Evolutionary conservation across 1,140 invertebrate species (phyloP), one percentile per base, ranked within the genome.

Genomic region (Drosophila rufa): DNA sequence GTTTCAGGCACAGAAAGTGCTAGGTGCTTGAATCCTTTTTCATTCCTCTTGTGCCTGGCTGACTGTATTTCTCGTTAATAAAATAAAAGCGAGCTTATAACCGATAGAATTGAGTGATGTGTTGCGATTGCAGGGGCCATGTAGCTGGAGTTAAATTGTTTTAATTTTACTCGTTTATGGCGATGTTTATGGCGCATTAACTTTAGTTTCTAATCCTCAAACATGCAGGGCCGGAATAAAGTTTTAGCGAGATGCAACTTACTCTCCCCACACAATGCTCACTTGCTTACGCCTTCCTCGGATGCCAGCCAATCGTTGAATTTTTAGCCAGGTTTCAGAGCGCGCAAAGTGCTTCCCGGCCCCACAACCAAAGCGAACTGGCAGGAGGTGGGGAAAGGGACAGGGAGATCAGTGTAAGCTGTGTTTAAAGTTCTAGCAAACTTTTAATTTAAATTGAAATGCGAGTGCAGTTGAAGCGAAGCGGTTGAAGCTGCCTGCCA

Each of bases 401-500:
- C 22, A 47, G 43, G 5, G 53, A 40, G 43, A 30, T 36, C 42
- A 56, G 38, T 46, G 59, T 79, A 70, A 84, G 68, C 82, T 67
- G 78, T 67, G 73, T 55, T 86, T 85, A 85, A 85, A 85, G 82
- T 85, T 82, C 33, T 27, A 40, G 53, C 50, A 85, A 85, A 85
- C 66, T 86, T 86, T 87, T 82, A 79, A 87, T 82, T 86, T 82
- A 87, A 86, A 82, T 86, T 82, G 83, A 87, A 85, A 75, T 80
- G 77, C 47, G 56, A 50, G 68, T 79, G 80, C 70, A 83, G 51
- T 56, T 69, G 74, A 74, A 81, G 57, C 64, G 60, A 66, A 69
- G 55, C 77, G 50, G 42, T 58, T 56, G 53, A 47, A 27, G 43
- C 55, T 69, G 64, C 45, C 58, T 65, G 61, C 53, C 78, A 67